Evolutionary conservation across 92 coral and sea anemone species (phyloP).

Genomic region (Zoanthus solanderi): DNA sequence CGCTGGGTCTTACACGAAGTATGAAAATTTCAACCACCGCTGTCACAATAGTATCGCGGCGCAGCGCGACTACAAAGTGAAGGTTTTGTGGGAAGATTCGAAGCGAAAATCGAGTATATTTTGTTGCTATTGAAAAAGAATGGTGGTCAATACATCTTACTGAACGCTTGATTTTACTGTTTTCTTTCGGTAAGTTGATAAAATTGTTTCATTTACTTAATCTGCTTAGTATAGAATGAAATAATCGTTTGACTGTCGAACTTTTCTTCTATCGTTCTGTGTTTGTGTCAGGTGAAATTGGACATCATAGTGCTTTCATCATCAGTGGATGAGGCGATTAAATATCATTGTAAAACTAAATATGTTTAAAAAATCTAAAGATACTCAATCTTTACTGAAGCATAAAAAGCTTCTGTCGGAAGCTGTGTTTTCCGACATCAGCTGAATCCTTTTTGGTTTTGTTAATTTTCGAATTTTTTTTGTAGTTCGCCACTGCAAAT

Average conservation of each 20-base stretch:
- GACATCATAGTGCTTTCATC: neutral
- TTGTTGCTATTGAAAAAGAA: neutral
- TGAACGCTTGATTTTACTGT: neutral
- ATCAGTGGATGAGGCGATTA: neutral
- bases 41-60: conserved; percentile 16
- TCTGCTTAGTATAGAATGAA: neutral
- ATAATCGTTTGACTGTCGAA: neutral
- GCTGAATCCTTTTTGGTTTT: neutral
- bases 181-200: conserved; percentile 11
- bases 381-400: neutral
- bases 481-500: neutral
- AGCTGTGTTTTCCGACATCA: neutral
- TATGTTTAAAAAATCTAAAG: neutral
- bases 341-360: neutral
- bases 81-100: neutral
- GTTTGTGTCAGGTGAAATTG: neutral
- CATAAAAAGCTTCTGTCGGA: neutral
- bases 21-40: neutral
- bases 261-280: neutral
- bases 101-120: neutral
- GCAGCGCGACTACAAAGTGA: neutral
- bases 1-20: too few species aligned
- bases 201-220: neutral
- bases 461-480: neutral
- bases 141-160: neutral